Percentiles rank a stretch among this genome's conserved stretches.
These are phyloP conservation scores for Mus minutoides DNA, from an alignment of 2,797 vertebrate species.

Conservation along the genomic window DNA sequence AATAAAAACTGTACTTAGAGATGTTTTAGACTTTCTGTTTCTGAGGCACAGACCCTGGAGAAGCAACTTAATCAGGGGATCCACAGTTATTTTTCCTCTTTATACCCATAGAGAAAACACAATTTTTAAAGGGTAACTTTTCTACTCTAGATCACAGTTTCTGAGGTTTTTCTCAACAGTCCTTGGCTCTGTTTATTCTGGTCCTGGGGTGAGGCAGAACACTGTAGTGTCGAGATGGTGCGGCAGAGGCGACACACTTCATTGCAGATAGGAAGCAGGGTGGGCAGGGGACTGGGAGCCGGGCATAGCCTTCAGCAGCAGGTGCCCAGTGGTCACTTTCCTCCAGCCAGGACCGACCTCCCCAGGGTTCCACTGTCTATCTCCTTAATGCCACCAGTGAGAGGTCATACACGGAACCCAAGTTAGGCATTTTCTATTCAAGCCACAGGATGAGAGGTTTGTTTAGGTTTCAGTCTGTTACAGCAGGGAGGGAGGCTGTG, in stretches of 20 bases:
- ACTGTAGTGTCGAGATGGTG: background rate
- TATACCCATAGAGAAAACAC: background rate
- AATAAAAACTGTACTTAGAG: slow-evolving; percentile 39
- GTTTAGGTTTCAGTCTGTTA: background rate
- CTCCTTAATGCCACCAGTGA: background rate
- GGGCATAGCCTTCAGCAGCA: background rate
- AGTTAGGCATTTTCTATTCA: background rate
- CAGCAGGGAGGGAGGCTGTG: background rate
- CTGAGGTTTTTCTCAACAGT: background rate
- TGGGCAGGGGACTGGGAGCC: background rate
- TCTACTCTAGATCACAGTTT: background rate
- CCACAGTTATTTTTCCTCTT: background rate
- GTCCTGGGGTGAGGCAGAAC: background rate
- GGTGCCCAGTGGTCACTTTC: background rate
- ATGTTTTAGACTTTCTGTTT: background rate
- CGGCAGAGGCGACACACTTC: background rate
- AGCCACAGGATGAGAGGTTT: background rate
- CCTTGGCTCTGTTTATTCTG: background rate
- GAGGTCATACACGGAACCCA: background rate
- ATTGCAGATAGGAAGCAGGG: background rate
- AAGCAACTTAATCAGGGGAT: background rate
- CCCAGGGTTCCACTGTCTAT: background rate
- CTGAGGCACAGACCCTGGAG: background rate
- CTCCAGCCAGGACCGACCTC: background rate
- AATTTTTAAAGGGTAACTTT: background rate